phyloP scores from a whole-genome alignment of 1,140 invertebrate genomes.

The Sarcophaga peregrina region DNA sequence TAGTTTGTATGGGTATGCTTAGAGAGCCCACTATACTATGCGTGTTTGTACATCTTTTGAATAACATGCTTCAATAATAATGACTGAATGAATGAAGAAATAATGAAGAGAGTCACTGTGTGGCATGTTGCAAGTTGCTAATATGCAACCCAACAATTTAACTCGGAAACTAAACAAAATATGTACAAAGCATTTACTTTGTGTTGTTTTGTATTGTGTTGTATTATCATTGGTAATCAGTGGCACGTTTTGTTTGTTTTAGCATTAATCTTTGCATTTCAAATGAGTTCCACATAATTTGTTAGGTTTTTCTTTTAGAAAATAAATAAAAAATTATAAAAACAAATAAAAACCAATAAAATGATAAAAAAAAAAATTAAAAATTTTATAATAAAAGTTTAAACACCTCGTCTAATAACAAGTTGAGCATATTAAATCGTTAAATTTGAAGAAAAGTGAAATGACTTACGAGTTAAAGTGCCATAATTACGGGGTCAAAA shows the following conservation, averaged over 20 bases:
- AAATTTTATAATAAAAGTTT: too few relatives aligned
- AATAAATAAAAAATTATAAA: not conserved
- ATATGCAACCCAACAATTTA: too few relatives aligned
- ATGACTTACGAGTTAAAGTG: too few relatives aligned
- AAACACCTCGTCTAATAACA: too few relatives aligned
- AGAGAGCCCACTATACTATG: not conserved
- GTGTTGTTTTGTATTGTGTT: not conserved
- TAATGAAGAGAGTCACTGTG: not conserved
- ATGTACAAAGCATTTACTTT: not conserved
- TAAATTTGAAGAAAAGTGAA: too few relatives aligned
- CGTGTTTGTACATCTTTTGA: not conserved
- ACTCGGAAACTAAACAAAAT: not conserved
- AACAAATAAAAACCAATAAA: not conserved
- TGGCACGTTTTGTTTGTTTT: constrained; percentile 3
- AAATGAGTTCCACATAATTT: constrained; percentile 11
- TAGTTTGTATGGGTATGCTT: not conserved
- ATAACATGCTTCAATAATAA: not conserved
- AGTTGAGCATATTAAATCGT: too few relatives aligned
- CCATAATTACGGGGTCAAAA: too few relatives aligned
- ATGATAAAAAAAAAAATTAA: not conserved
- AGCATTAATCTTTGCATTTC: constrained; percentile 15
- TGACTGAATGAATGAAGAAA: too few relatives aligned
- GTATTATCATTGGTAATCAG: constrained; percentile 10
- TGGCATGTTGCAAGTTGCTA: not conserved
- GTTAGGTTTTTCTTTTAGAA: not conserved